Percentiles rank a stretch among this genome's conserved stretches.
Conservation (phyloP, 2,888 invertebrate genomes). For the Oegoconia quadripuncta region DNA sequence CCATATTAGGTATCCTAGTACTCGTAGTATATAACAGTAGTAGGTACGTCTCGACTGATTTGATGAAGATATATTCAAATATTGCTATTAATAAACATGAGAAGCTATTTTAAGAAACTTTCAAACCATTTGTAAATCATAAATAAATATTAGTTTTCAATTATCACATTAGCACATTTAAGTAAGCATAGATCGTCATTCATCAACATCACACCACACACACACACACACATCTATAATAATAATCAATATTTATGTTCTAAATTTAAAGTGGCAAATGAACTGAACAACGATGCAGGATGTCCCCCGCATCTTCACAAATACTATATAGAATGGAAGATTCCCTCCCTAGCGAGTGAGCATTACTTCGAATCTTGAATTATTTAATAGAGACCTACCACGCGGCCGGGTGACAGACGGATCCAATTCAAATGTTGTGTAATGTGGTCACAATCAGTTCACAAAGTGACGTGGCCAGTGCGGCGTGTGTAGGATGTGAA, state of each 20-base stretch:
- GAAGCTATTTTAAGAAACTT: too few relatives aligned
- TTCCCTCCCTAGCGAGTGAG: constrained; percentile 37
- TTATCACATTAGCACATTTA: constrained; percentile 24
- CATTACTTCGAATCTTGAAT: constrained; percentile 30
- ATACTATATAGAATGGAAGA: constrained; percentile 35
- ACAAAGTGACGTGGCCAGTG: background rate
- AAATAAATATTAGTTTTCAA: constrained; percentile 29
- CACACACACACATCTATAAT: too few relatives aligned
- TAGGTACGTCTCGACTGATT: too few relatives aligned
- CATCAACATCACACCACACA: too few relatives aligned
- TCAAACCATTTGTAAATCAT: too few relatives aligned
- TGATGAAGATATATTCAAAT: too few relatives aligned
- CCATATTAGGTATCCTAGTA: too few relatives aligned
- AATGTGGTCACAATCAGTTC: constrained; percentile 11
- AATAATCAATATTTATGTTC: too few relatives aligned
- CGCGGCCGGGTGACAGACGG: constrained; percentile 17
- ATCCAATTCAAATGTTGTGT: constrained; percentile 21
- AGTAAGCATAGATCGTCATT: too few relatives aligned
- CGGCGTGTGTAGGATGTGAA: background rate
- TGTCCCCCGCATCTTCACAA: too few relatives aligned
- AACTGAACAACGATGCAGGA: constrained; percentile 7
- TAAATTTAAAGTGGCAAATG: too few relatives aligned
- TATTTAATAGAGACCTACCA: constrained; percentile 32
- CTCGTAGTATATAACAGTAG: too few relatives aligned
- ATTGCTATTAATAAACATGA: background rate